Evolutionary conservation across 2,113 vertebrate genomes (phyloP), one percentile per base, ranked within the genome.

Genomic region (Nymphicus hollandicus): DNA sequence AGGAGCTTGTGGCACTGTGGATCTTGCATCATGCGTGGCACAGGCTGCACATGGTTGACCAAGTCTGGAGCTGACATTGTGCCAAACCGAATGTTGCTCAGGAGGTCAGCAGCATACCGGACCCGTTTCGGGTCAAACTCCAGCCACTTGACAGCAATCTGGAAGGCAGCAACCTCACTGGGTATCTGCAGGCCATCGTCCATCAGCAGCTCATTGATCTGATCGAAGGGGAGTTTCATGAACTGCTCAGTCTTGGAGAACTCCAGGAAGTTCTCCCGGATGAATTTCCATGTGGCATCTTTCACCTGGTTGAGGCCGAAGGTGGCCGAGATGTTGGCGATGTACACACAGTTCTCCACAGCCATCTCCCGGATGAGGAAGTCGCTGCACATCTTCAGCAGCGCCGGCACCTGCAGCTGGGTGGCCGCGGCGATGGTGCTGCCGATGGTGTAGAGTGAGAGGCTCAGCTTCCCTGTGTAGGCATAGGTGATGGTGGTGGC

Each of bases 391-490:
- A 98, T 98, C 94, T 98, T 98, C 31, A 98, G 98, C 60, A 99
- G 97, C 50, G 98, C 97, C 0, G 96, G 97, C 87, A 98, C 98
- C 96, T 98, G 98, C 90, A 99, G 97, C 58, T 96, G 97, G 70
- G 96, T 95, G 69, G 98, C 98, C 0, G 98, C 98, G 0, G 98
- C 98, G 28, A 98, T 97, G 13, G 98, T 98, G 97, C 98, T 98
- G 89, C 98, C 98, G 33, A 98, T 98, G 96, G 98, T 98, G 97
- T 98, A 98, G 23, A 99, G 98, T 13, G 98, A 98, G 97, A 99
- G 98, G 96, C 98, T 98, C 84, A 99, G 98, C 11, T 98, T 98
- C 31, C 98, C 98, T 17, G 98, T 97, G 87, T 99, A 98, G 88
- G 98, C 98, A 3, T 98, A 99, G 39, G 98, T 98, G 94, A 99